phyloP scores from a whole-genome alignment of 1,140 invertebrate genomes.

The Drosophila gunungcola region DNA sequence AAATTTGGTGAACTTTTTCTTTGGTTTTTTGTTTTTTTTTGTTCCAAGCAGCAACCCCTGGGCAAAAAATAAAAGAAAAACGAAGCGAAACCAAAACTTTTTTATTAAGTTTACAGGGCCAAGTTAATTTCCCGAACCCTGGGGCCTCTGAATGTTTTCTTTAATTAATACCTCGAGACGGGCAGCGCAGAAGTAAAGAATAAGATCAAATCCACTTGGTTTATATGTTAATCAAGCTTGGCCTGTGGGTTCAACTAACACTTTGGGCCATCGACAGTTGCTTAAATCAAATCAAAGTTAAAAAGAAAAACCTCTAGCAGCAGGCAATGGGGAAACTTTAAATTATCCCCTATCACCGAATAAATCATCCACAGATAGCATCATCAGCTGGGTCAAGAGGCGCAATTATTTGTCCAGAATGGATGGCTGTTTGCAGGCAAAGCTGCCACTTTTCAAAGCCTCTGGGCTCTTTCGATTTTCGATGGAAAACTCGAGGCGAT shows the following conservation, averaged over 20 bases:
- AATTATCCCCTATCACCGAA: slow-evolving; percentile 59
- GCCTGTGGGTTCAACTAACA: slow-evolving; percentile 20
- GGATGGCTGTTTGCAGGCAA: slow-evolving; percentile 18
- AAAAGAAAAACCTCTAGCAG: slow-evolving; percentile 7
- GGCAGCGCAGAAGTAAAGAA: slow-evolving; percentile 10
- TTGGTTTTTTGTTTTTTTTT: slow-evolving; percentile 16
- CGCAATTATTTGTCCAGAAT: slow-evolving; percentile 53
- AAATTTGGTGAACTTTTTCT: slow-evolving; percentile 47
- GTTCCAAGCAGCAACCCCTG: slow-evolving; percentile 2
- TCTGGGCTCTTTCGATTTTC: background rate
- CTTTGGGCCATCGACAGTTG: slow-evolving; percentile 37
- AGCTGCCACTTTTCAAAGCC: slow-evolving; percentile 2
- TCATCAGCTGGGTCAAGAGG: slow-evolving; percentile 54
- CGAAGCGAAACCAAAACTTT: slow-evolving; percentile 59
- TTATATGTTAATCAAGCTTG: slow-evolving; percentile 72
- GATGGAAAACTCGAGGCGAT: background rate
- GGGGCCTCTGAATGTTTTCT: slow-evolving; percentile 36
- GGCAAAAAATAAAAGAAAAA: background rate
- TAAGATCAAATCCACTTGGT: slow-evolving; percentile 61
- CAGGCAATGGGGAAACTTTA: slow-evolving; percentile 45
- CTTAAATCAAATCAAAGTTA: slow-evolving; percentile 34
- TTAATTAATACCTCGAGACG: slow-evolving; percentile 73
- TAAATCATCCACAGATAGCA: slow-evolving; percentile 70
- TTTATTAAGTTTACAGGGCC: slow-evolving; percentile 73
- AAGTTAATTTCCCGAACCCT: slow-evolving; percentile 67